Conservation (phyloP, 2,797 vertebrate species). For the Phalanger gymnotis region DNA sequence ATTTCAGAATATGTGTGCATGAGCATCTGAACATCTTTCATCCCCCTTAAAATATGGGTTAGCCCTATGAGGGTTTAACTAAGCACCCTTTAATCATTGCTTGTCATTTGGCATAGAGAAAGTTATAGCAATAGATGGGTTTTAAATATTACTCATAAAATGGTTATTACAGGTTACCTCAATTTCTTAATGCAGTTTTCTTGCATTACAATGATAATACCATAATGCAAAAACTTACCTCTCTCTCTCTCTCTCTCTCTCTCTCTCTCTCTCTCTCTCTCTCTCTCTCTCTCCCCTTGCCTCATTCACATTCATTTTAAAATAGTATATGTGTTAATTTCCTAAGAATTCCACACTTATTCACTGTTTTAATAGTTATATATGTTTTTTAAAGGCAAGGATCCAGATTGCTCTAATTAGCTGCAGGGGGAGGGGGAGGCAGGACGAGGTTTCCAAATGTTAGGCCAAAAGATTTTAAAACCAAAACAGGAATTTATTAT, state of each 20-base stretch:
- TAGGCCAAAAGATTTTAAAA: not conserved
- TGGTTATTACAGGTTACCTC: not conserved
- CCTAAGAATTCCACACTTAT: not conserved
- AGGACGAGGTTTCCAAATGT: not conserved
- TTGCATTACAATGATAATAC: not conserved
- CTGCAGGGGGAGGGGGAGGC: not conserved
- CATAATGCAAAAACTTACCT: not conserved
- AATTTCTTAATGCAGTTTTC: not conserved
- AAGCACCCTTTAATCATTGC: not conserved
- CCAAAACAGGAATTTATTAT: not conserved
- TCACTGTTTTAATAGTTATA: not conserved
- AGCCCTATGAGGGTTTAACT: not conserved
- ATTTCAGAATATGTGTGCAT: not conserved
- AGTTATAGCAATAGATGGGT: not conserved
- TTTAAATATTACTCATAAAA: not conserved
- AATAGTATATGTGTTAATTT: not conserved
- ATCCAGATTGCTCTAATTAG: not conserved
- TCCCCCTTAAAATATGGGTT: not conserved
- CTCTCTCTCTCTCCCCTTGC: not conserved
- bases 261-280: no score
- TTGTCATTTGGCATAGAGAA: not conserved
- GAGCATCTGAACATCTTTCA: not conserved
- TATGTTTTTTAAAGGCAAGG: not conserved
- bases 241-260: no score
- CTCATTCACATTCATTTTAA: not conserved